Percentiles rank a stretch among this genome's conserved stretches.
Evolutionary conservation across 2,888 invertebrate species (phyloP).

Genomic region (Lordiphosa fenestrarum): DNA sequence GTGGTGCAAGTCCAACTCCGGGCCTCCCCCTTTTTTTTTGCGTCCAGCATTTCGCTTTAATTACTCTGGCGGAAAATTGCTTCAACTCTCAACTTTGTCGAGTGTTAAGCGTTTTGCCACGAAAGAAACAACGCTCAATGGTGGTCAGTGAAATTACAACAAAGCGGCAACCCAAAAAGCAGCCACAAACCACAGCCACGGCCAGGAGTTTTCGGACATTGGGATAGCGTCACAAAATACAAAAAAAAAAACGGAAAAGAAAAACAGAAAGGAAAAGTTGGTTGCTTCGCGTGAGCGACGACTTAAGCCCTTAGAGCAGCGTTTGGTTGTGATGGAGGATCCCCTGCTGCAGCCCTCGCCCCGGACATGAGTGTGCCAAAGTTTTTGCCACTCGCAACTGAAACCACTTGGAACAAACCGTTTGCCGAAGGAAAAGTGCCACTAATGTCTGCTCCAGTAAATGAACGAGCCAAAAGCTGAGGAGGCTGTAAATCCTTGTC

Average conservation of each 20-base stretch:
- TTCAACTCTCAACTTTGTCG: conserved; percentile 74
- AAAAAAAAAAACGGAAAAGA: conserved; percentile 1
- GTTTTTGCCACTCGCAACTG: conserved; percentile 63
- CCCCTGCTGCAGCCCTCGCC: neutral
- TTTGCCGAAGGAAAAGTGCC: conserved; percentile 38
- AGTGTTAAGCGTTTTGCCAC: conserved; percentile 72
- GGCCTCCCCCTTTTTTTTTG: conserved; percentile 5
- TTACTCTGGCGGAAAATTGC: conserved; percentile 76
- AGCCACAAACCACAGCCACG: conserved; percentile 8
- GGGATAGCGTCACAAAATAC: conserved; percentile 10
- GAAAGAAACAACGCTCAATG: conserved; percentile 39
- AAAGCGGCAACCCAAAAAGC: conserved; percentile 11
- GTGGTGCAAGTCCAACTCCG: conserved; percentile 25
- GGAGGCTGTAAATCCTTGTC: conserved; percentile 22
- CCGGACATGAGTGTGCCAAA: conserved; percentile 39
- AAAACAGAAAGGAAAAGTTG: conserved; percentile 8
- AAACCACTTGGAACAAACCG: conserved; percentile 66
- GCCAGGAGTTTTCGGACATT: conserved; percentile 8
- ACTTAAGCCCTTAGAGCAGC: conserved; percentile 46
- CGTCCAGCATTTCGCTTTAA: conserved; percentile 54
- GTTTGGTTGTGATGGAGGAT: conserved; percentile 15
- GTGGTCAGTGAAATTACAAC: conserved; percentile 30
- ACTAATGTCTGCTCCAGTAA: conserved; percentile 51
- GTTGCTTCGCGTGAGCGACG: conserved; percentile 59
- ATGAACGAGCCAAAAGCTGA: conserved; percentile 31